A percentile compares a stretch with the other conserved stretches of the same genome.
Evolutionary conservation across 2,797 vertebrate genomes (phyloP).

Genomic region (Odontamblyopus lacepedii): DNA sequence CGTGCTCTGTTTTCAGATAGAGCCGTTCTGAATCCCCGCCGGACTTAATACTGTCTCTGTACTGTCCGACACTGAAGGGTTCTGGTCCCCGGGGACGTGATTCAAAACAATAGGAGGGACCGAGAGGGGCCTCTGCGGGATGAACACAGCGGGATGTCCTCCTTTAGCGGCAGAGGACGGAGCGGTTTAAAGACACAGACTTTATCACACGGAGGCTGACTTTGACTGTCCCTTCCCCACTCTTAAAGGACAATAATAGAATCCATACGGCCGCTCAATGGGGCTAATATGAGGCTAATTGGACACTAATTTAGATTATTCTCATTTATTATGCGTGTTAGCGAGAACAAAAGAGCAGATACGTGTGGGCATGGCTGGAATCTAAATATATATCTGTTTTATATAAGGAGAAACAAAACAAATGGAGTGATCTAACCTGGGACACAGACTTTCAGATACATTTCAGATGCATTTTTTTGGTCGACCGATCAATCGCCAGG

Average conservation of each 20-base stretch:
- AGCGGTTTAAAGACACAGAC: neutral
- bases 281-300: neutral
- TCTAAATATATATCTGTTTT: neutral
- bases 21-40: conserved; percentile 43
- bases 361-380: neutral
- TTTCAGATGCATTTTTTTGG: no score
- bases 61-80: conserved; percentile 55
- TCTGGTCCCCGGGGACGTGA: conserved; percentile 45
- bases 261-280: neutral
- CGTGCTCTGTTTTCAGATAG: conserved; percentile 50
- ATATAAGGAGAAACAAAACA: no score
- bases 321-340: neutral
- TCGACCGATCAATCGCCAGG: no score
- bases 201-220: neutral
- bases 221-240: neutral
- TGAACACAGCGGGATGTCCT: conserved; percentile 2
- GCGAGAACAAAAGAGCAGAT: neutral
- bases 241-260: neutral
- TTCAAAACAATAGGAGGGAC: conserved; percentile 38
- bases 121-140: no score
- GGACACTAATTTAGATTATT: conserved; percentile 1
- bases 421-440: neutral
- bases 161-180: conserved; percentile 23
- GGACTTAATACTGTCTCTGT: conserved; percentile 33
- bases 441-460: no score